Evolutionary conservation across 2,113 vertebrate genomes (phyloP).

Genomic region (Ptychochromis oligacanthus): DNA sequence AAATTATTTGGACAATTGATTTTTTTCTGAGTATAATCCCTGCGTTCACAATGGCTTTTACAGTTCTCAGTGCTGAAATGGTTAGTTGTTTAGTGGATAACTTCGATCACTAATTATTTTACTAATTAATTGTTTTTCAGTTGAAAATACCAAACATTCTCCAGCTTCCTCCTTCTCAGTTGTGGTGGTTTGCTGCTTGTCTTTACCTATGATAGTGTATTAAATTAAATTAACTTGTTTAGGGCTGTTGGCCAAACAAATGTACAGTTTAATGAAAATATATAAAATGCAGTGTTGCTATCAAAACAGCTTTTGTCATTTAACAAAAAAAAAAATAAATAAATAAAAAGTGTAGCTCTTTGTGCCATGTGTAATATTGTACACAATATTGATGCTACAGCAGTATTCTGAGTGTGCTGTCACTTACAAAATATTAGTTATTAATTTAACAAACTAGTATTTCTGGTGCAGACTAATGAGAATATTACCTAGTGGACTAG

Average conservation of each 20-base stretch:
- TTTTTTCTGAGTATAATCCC: not conserved
- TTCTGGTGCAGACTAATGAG: not conserved
- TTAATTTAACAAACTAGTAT: not conserved
- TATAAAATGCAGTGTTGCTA: not conserved
- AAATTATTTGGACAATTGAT: constrained; percentile 4
- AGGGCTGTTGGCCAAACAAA: not conserved
- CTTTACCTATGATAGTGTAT: not conserved
- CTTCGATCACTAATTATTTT: not conserved
- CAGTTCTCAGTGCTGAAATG: not conserved
- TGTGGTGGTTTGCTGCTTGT: not conserved
- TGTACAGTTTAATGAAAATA: not conserved
- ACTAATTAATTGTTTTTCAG: not conserved
- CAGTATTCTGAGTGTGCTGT: not conserved
- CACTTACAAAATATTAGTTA: not conserved
- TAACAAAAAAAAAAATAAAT: too few relatives aligned
- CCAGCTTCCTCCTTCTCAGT: not conserved
- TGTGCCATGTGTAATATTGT: too few relatives aligned
- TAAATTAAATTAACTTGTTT: not conserved
- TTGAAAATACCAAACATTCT: not conserved
- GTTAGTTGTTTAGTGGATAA: not conserved
- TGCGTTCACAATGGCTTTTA: not conserved
- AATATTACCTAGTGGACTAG: not conserved
- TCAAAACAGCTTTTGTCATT: not conserved
- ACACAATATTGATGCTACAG: too few relatives aligned
- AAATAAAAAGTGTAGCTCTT: too few relatives aligned